Conservation (phyloP, 1,140 invertebrate genomes). For the Nylanderia fulva region DNA sequence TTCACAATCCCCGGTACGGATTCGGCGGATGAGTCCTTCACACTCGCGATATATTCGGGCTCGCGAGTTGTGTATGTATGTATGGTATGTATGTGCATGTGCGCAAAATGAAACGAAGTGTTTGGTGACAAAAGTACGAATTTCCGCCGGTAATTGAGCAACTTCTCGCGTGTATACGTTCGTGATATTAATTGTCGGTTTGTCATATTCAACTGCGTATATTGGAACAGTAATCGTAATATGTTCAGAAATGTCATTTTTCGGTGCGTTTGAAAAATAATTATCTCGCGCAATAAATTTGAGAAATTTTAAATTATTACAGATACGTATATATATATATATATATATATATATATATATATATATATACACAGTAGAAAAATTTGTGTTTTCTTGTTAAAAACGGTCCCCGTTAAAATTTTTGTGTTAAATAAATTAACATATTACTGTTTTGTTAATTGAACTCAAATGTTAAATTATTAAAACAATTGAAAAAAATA, state of each 20-base stretch:
- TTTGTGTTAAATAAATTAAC: too few species aligned
- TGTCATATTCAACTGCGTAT: slow-evolving; percentile 6
- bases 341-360: background rate
- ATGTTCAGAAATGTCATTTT: slow-evolving; percentile 9
- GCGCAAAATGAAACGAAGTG: slow-evolving; percentile 22
- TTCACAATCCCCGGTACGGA: slow-evolving; percentile 62
- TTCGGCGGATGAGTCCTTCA: slow-evolving; percentile 56
- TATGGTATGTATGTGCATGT: background rate
- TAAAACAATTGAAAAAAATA: too few species aligned
- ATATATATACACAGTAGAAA: background rate
- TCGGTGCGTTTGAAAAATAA: background rate
- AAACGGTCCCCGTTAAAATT: too few species aligned
- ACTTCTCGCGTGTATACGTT: slow-evolving; percentile 24
- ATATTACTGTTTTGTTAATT: too few species aligned
- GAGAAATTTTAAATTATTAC: background rate
- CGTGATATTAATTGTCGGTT: slow-evolving; percentile 20
- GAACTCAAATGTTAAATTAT: too few species aligned
- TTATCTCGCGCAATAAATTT: background rate
- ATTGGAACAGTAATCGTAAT: background rate
- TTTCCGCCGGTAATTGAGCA: slow-evolving; percentile 40
- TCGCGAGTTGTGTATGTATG: too few species aligned
- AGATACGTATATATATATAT: background rate
- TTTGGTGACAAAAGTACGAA: slow-evolving; percentile 46
- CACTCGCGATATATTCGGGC: slow-evolving; percentile 45
- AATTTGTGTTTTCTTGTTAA: too few species aligned